Conservation (phyloP, 2,113 vertebrate species). For the Hemiprocne comata region DNA sequence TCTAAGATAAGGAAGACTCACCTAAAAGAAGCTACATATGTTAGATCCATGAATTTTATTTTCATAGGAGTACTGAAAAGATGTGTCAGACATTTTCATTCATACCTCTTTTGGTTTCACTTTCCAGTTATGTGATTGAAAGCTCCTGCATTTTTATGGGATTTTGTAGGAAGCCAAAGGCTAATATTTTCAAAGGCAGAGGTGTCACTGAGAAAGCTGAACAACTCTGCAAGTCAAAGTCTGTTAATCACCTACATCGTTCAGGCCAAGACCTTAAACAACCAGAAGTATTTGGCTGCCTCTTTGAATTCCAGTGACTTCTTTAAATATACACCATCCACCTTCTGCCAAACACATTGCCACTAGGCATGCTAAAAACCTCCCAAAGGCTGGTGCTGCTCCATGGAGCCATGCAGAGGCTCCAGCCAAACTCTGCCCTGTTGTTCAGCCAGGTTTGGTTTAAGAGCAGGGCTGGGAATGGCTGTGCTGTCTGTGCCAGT, state of each 20-base stretch:
- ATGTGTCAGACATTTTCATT: not conserved
- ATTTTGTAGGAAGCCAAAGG: not conserved
- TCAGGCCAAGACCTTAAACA: not conserved
- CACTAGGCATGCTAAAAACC: not conserved
- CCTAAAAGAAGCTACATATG: not conserved
- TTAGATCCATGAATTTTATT: not conserved
- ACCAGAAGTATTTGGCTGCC: not conserved
- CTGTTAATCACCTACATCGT: not conserved
- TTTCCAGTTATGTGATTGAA: not conserved
- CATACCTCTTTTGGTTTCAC: not conserved
- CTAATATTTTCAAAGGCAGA: not conserved
- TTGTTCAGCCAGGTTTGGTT: not conserved
- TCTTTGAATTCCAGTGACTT: not conserved
- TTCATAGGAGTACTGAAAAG: not conserved
- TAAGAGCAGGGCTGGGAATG: not conserved
- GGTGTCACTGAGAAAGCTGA: not conserved
- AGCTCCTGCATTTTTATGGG: not conserved
- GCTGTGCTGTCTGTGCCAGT: not conserved
- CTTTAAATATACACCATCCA: not conserved
- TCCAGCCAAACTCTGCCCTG: not conserved
- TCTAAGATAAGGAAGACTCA: not conserved
- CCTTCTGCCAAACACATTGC: not conserved
- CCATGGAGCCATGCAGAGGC: accelerated
- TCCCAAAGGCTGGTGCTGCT: not conserved
- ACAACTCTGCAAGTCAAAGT: not conserved